phyloP scores from a whole-genome alignment of 1,140 invertebrate genomes.

The Meloidogyne floridensis region DNA sequence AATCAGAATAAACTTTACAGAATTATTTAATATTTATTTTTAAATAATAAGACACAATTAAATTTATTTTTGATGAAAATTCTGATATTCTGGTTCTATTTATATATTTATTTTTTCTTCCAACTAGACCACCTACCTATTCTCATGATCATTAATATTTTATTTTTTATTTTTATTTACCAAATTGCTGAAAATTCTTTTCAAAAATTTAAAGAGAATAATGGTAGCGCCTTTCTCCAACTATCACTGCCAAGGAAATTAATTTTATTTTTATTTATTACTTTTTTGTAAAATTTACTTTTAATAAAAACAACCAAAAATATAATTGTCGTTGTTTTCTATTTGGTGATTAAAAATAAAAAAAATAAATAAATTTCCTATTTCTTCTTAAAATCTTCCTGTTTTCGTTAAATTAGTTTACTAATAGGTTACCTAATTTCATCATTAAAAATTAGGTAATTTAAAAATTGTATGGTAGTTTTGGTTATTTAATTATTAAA shows the following conservation, averaged over 20 bases:
- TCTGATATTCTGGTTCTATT: no score
- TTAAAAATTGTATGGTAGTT: no score
- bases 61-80: no score
- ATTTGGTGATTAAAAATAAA: no score
- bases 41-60: no score
- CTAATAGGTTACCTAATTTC: no score
- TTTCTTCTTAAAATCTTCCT: neutral
- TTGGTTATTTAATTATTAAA: no score
- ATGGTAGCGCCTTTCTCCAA: conserved; percentile 3
- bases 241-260: neutral
- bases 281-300: neutral
- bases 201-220: neutral
- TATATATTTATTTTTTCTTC: no score
- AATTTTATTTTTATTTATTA: conserved; percentile 9
- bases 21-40: no score
- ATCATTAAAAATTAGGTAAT: no score
- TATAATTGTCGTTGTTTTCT: neutral
- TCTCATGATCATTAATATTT: neutral
- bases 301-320: neutral
- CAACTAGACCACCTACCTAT: neutral
- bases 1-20: no score
- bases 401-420: neutral
- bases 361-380: neutral
- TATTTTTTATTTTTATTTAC: neutral
- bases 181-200: neutral